These are phyloP conservation scores for Zaprionus camerounensis DNA, from an alignment of 1,140 invertebrate genomes.

Conservation along the genomic window DNA sequence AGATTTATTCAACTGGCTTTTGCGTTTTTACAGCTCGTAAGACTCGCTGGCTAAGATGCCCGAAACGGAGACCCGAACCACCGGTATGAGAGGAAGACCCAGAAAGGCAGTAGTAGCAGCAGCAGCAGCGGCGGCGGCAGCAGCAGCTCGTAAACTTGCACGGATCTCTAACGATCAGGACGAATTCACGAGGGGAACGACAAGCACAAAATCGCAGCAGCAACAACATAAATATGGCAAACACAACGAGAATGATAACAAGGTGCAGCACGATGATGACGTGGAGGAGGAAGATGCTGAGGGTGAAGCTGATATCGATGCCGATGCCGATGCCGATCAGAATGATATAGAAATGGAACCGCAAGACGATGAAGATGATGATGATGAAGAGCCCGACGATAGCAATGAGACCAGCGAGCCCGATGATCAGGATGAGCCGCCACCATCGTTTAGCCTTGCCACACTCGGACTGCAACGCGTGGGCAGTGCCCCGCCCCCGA, in stretches of 20 bases:
- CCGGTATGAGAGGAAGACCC: slow-evolving; percentile 39
- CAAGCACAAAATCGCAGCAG: background rate
- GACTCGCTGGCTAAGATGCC: slow-evolving; percentile 59
- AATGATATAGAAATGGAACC: slow-evolving; percentile 36
- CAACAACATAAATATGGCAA: background rate
- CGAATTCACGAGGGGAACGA: background rate
- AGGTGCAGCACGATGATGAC: slow-evolving; percentile 29
- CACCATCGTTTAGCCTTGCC: slow-evolving; percentile 89
- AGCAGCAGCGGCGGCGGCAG: background rate
- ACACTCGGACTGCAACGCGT: slow-evolving; percentile 91
- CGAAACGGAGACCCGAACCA: slow-evolving; percentile 46
- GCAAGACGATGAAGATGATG: slow-evolving; percentile 45
- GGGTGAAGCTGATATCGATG: background rate
- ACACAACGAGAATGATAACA: background rate
- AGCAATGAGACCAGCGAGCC: slow-evolving; percentile 59
- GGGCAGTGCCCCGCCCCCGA: slow-evolving; percentile 89
- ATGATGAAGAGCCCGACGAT: slow-evolving; percentile 69
- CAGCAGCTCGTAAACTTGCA: slow-evolving; percentile 17
- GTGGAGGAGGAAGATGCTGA: slow-evolving; percentile 23
- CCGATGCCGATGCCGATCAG: slow-evolving; percentile 29
- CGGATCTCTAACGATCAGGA: slow-evolving; percentile 31
- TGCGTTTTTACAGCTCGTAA: slow-evolving; percentile 37
- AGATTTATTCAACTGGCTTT: background rate
- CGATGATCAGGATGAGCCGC: slow-evolving; percentile 87
- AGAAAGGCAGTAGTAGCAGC: slow-evolving; percentile 43